These are phyloP conservation scores for Pseudopipra pipra DNA, from an alignment of 2,113 vertebrate species.

Conservation along the genomic window DNA sequence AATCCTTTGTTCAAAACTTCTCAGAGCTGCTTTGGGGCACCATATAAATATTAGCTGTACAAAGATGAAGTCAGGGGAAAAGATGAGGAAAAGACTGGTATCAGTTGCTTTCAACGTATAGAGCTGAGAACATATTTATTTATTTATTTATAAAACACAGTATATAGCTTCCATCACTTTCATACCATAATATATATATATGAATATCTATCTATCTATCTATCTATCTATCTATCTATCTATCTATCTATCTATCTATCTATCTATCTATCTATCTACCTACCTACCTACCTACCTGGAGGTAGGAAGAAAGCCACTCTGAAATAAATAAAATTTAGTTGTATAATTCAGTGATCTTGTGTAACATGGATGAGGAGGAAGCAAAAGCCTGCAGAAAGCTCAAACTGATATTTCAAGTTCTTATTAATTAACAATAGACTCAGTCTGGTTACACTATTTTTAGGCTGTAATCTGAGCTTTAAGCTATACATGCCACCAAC, in stretches of 20 bases:
- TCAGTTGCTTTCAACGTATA: not conserved
- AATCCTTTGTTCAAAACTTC: not conserved
- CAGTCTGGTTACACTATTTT: not conserved
- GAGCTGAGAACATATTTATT: not conserved
- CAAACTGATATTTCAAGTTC: not conserved
- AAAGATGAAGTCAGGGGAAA: not conserved
- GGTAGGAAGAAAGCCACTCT: not conserved
- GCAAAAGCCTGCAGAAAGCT: not conserved
- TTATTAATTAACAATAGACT: not conserved
- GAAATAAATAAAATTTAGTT: not conserved
- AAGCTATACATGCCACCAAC: not conserved
- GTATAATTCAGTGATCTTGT: fast-evolving
- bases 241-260: no score
- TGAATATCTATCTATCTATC: no score
- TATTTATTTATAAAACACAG: not conserved
- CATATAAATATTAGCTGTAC: not conserved
- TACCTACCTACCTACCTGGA: no score
- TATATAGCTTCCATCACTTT: not conserved
- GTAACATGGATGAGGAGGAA: not conserved
- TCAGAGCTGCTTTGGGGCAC: not conserved
- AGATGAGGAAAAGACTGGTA: not conserved
- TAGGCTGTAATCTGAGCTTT: not conserved
- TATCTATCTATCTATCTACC: no score
- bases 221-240: no score
- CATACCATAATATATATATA: not conserved